phyloP scores from a whole-genome alignment of 2,888 invertebrate genomes.

The Lycocerus yunnanus region DNA sequence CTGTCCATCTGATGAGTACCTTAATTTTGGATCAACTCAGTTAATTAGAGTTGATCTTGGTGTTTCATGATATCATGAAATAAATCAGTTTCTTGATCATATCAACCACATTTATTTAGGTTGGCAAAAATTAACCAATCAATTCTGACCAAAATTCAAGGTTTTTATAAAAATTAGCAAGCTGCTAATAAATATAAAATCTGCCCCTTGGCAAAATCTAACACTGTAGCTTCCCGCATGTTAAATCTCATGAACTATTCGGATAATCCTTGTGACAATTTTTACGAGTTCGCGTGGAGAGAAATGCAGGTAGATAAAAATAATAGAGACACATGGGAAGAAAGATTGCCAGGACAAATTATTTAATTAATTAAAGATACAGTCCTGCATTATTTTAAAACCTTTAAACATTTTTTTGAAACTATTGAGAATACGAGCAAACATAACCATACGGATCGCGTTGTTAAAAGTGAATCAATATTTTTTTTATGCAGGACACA shows the following conservation, averaged over 20 bases:
- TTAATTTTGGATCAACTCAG: too few species aligned
- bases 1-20: too few species aligned
- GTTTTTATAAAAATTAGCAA: too few species aligned
- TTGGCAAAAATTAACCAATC: too few species aligned
- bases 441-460: constrained; percentile 33
- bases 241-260: constrained; percentile 41
- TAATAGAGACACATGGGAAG: constrained; percentile 28
- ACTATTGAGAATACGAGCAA: constrained; percentile 39
- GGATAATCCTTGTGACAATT: constrained; percentile 41
- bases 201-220: constrained; percentile 36
- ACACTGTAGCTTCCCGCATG: constrained; percentile 39
- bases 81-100: too few species aligned
- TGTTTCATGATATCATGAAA: too few species aligned
- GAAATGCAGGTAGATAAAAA: constrained; percentile 29
- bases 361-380: constrained; percentile 27
- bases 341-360: constrained; percentile 28
- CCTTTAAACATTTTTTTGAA: constrained; percentile 39
- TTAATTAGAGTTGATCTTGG: too few species aligned
- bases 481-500: background rate
- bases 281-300: constrained; percentile 46
- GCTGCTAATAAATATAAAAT: background rate
- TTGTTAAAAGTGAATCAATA: constrained; percentile 34
- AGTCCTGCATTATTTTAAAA: constrained; percentile 20
- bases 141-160: too few species aligned
- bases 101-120: too few species aligned